Conservation (phyloP, 2,888 invertebrate genomes). For the Notodonta dromedarius region DNA sequence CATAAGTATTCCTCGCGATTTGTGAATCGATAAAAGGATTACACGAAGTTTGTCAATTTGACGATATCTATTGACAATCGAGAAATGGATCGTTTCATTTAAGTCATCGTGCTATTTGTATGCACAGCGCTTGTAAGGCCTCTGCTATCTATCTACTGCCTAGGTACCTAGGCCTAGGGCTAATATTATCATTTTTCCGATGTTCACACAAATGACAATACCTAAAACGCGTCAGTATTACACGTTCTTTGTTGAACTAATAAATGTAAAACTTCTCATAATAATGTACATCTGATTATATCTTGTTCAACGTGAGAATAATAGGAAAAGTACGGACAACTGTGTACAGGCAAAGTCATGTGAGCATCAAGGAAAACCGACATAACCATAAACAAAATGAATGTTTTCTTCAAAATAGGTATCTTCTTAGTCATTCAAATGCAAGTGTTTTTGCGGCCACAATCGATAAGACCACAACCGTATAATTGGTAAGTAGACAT, state of each 20-base stretch:
- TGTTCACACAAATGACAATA: neutral
- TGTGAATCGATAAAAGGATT: neutral
- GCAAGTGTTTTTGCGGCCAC: neutral
- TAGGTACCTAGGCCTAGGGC: neutral
- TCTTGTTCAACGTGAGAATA: too few relatives aligned
- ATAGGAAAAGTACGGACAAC: too few relatives aligned
- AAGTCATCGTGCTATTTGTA: too few relatives aligned
- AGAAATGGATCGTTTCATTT: neutral
- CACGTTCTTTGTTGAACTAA: neutral
- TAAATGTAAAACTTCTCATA: slow-evolving; percentile 1
- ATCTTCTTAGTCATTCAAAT: neutral
- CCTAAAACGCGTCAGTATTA: too few relatives aligned
- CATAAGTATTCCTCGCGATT: neutral
- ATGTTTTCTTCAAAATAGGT: neutral
- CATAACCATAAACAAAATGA: neutral
- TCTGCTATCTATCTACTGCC: slow-evolving; percentile 22
- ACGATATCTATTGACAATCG: neutral
- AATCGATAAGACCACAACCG: neutral
- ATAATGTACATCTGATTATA: too few relatives aligned
- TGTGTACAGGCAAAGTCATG: neutral
- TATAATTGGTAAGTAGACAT: neutral
- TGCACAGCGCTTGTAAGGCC: too few relatives aligned
- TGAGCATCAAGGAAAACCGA: slow-evolving; percentile 3
- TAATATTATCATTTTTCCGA: too few relatives aligned
- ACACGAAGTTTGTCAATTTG: neutral